Evolutionary conservation across 2,113 vertebrate species (phyloP).

Genomic region (Muntiacus muntjak): DNA sequence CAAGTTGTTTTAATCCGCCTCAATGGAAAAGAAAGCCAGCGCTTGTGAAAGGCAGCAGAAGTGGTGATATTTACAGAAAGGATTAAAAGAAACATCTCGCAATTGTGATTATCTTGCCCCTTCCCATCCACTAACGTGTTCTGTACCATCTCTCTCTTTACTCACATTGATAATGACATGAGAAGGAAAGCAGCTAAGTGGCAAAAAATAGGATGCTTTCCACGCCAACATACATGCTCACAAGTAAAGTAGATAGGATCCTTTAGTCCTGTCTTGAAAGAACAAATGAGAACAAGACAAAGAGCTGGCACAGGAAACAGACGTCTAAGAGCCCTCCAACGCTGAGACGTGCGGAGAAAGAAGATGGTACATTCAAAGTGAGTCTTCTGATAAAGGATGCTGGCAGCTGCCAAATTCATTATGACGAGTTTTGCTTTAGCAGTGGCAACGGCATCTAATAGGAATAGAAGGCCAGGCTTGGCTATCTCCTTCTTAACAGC

Average conservation of each 20-base stretch:
- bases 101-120: neutral
- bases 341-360: neutral
- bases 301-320: neutral
- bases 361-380: neutral
- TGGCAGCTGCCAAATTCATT: neutral
- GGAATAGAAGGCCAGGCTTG: neutral
- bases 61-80: neutral
- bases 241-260: constrained; percentile 42
- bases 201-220: constrained; percentile 37
- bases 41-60: neutral
- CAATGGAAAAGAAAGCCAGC: neutral
- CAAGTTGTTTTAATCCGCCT: neutral
- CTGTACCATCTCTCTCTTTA: neutral
- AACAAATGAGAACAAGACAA: neutral
- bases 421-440: constrained; percentile 17
- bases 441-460: neutral
- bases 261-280: neutral
- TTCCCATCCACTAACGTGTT: neutral
- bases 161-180: neutral
- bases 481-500: neutral
- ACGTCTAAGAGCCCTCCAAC: neutral
- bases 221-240: neutral
- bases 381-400: neutral
- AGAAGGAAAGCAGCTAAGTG: constrained; percentile 13
- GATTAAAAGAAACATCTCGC: neutral